Conservation (phyloP, 2,888 invertebrate genomes). For the Listrodromus nycthemerus region DNA sequence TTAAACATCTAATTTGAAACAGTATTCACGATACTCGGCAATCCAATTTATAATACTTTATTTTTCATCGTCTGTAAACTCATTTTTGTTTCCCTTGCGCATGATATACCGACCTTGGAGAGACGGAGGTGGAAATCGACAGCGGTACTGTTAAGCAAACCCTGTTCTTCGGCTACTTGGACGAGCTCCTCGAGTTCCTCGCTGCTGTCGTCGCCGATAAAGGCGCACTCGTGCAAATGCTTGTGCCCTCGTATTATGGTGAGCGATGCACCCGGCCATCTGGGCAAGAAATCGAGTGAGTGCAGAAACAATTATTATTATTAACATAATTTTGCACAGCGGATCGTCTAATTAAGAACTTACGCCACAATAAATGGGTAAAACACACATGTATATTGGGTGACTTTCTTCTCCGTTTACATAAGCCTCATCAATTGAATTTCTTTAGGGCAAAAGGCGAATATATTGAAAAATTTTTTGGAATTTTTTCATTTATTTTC, state of each 20-base stretch:
- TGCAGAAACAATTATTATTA: not conserved
- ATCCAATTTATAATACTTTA: too few relatives aligned
- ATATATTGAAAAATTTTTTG: too few relatives aligned
- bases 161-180: conserved; percentile 84
- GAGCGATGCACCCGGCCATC: conserved; percentile 91
- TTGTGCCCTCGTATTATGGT: conserved; percentile 92
- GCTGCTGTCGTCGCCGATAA: conserved; percentile 92
- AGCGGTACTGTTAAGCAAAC: conserved; percentile 72
- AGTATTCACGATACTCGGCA: too few relatives aligned
- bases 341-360: too few relatives aligned
- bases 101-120: conserved; percentile 21
- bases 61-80: not conserved
- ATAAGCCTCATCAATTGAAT: too few relatives aligned
- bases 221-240: conserved; percentile 92
- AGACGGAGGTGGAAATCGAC: conserved; percentile 16
- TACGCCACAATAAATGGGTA: too few relatives aligned
- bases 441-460: too few relatives aligned
- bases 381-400: too few relatives aligned
- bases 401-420: too few relatives aligned
- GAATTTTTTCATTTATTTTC: too few relatives aligned
- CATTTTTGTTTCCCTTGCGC: not conserved
- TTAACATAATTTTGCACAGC: not conserved
- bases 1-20: too few relatives aligned
- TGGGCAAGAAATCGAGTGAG: conserved; percentile 76
- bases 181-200: conserved; percentile 90